Evolutionary conservation across 2,888 invertebrate genomes (phyloP).

Genomic region (Isotomurus palustris): DNA sequence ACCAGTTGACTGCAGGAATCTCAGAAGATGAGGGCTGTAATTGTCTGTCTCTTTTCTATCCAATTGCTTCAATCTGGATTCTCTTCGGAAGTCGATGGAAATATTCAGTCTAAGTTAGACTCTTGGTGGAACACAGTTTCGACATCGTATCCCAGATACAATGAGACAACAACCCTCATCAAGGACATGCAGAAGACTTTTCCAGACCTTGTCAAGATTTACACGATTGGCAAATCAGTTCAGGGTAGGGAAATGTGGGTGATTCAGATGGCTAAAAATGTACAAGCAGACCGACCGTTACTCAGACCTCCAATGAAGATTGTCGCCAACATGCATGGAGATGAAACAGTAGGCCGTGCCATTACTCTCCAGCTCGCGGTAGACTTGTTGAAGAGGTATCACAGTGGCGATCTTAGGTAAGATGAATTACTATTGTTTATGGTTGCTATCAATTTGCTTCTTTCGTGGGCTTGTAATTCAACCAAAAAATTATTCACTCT

Average conservation of each 20-base stretch:
- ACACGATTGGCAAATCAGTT: conserved; percentile 77
- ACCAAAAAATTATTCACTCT: too few relatives aligned
- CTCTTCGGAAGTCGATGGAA: too few relatives aligned
- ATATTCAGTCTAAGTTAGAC: too few relatives aligned
- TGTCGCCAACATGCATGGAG: conserved; percentile 95
- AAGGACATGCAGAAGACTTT: conserved; percentile 60
- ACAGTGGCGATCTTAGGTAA: conserved; percentile 36
- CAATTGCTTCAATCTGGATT: neutral
- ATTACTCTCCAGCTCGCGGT: conserved; percentile 76
- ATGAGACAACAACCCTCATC: conserved; percentile 64
- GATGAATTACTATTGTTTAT: neutral
- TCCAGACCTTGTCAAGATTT: conserved; percentile 65
- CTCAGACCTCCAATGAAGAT: conserved; percentile 86
- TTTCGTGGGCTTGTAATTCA: too few relatives aligned
- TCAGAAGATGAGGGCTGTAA: too few relatives aligned
- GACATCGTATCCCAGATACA: conserved; percentile 62
- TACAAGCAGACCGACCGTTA: conserved; percentile 54
- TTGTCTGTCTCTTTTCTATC: neutral
- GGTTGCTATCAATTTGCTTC: too few relatives aligned
- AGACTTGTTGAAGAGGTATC: conserved; percentile 62
- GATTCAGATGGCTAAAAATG: conserved; percentile 69
- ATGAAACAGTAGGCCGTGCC: conserved; percentile 83
- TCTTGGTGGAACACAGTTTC: conserved; percentile 38
- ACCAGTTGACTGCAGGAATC: too few relatives aligned
- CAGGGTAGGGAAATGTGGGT: conserved; percentile 75